Percentiles rank a stretch among this genome's conserved stretches.
These are phyloP conservation scores for Drosophila bifasciata DNA, from an alignment of 1,140 invertebrate genomes.

Conservation along the genomic window DNA sequence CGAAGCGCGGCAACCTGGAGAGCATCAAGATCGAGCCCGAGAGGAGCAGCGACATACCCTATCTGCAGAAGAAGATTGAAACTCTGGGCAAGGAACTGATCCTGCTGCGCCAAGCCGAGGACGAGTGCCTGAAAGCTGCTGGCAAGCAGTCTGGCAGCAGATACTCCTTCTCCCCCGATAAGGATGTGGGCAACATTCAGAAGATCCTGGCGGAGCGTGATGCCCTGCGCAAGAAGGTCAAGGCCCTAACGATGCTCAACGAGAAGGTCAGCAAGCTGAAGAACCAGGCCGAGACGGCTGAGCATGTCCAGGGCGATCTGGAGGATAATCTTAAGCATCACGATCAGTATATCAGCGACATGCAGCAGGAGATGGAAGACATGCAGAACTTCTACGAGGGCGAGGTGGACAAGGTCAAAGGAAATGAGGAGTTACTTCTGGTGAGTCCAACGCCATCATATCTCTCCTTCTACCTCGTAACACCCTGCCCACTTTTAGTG, in stretches of 20 bases:
- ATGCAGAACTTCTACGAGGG: slow-evolving; percentile 74
- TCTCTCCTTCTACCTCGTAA: not conserved
- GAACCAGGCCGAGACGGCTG: slow-evolving; percentile 26
- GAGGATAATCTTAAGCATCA: slow-evolving; percentile 41
- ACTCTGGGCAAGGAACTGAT: slow-evolving; percentile 62
- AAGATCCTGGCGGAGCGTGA: slow-evolving; percentile 66
- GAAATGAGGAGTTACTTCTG: slow-evolving; percentile 59
- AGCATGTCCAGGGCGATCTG: slow-evolving; percentile 21
- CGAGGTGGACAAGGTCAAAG: slow-evolving; percentile 60
- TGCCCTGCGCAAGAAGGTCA: slow-evolving; percentile 56
- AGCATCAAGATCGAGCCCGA: slow-evolving; percentile 63
- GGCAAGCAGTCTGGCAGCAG: not conserved
- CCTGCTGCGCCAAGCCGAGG: slow-evolving; percentile 62
- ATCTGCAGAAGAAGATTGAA: slow-evolving; percentile 67
- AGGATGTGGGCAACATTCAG: slow-evolving; percentile 56
- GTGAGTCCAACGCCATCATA: slow-evolving; percentile 12
- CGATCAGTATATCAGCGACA: slow-evolving; percentile 44
- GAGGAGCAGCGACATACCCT: slow-evolving; percentile 57
- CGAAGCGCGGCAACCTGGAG: slow-evolving; percentile 50
- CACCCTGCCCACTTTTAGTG: slow-evolving; percentile 32
- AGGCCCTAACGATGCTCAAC: slow-evolving; percentile 38
- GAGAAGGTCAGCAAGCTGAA: slow-evolving; percentile 32
- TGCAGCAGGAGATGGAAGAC: slow-evolving; percentile 68
- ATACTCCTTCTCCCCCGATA: slow-evolving; percentile 16
- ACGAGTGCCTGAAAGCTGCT: slow-evolving; percentile 38